Evolutionary conservation across 2,888 invertebrate species (phyloP).

Genomic region (Timandra comae): DNA sequence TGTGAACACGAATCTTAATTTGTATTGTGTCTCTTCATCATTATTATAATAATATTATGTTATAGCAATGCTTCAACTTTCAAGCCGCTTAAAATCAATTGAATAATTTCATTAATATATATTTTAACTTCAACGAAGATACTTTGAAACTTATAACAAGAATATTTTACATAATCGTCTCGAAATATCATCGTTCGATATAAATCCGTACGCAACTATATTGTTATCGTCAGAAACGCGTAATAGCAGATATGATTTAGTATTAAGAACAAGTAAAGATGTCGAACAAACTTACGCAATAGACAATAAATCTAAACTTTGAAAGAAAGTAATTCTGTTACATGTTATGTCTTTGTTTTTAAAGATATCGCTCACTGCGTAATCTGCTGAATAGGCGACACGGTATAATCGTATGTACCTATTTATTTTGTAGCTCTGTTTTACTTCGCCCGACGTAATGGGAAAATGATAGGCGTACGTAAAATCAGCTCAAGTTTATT

Average conservation of each 20-base stretch:
- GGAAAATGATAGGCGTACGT: conserved; percentile 38
- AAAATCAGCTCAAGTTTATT: conserved; percentile 35
- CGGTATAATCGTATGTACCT: conserved; percentile 41
- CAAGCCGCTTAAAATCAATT: too few species aligned
- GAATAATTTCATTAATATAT: too few species aligned
- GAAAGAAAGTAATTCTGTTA: conserved; percentile 66
- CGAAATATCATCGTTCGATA: too few species aligned
- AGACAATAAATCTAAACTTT: conserved; percentile 71
- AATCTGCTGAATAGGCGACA: conserved; percentile 56
- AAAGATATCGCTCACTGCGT: conserved; percentile 52
- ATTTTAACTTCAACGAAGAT: conserved; percentile 18
- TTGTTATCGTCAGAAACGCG: conserved; percentile 56
- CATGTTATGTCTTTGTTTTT: conserved; percentile 58
- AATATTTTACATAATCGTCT: too few species aligned
- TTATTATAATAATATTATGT: too few species aligned
- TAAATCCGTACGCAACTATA: too few species aligned
- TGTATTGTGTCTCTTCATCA: conserved; percentile 38
- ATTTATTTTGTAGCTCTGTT: conserved; percentile 40
- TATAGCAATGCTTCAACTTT: too few species aligned
- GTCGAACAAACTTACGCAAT: conserved; percentile 58
- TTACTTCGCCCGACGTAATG: conserved; percentile 31
- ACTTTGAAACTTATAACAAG: conserved; percentile 19
- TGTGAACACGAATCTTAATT: conserved; percentile 50
- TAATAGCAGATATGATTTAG: conserved; percentile 66
- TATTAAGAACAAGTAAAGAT: conserved; percentile 62